Evolutionary conservation across 1,140 invertebrate genomes (phyloP).

Genomic region (Cyclina sinensis): DNA sequence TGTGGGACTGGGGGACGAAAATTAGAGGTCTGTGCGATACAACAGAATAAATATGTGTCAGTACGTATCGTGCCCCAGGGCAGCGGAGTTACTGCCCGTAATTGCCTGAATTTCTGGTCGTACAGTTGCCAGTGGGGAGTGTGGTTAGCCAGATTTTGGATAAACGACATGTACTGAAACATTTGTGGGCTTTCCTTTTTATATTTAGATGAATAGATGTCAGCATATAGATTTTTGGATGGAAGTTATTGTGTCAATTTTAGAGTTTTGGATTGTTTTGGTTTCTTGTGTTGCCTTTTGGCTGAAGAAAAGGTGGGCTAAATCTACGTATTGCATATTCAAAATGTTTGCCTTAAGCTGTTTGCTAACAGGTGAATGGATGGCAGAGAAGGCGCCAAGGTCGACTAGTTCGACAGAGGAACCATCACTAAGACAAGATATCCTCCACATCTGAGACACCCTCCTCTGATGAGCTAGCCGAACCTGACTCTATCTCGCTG

Average conservation of each 20-base stretch:
- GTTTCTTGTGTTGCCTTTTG: background rate
- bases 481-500: background rate
- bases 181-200: background rate
- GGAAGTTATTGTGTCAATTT: background rate
- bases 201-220: background rate
- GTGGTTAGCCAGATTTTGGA: background rate
- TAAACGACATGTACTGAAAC: background rate
- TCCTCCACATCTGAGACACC: background rate
- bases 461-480: background rate
- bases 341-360: background rate
- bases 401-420: background rate
- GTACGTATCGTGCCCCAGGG: constrained; percentile 6
- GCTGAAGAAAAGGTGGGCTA: background rate
- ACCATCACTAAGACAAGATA: background rate
- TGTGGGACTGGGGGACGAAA: background rate
- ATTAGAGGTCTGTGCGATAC: background rate
- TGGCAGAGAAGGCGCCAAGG: background rate
- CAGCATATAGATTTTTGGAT: background rate
- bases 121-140: background rate
- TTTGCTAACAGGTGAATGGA: background rate
- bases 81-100: background rate
- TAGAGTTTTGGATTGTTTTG: background rate
- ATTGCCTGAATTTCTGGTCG: background rate
- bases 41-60: constrained; percentile 12
- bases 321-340: background rate